Evolutionary conservation across 2,888 invertebrate species (phyloP).

Genomic region (Phyllotreta striolata): DNA sequence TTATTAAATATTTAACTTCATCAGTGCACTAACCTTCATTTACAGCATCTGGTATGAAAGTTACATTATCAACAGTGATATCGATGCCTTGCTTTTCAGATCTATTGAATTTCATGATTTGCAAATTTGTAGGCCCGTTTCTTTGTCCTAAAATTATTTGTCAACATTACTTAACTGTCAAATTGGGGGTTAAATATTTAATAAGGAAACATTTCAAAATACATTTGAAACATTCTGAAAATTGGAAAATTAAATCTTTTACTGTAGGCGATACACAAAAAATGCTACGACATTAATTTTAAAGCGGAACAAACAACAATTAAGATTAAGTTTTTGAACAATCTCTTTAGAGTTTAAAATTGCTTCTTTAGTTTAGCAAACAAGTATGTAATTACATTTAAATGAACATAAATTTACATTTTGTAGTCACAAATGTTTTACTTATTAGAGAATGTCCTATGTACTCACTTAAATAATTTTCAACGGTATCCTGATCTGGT

Average conservation of each 20-base stretch:
- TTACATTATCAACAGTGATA: conserved; percentile 62
- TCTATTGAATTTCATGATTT: conserved; percentile 59
- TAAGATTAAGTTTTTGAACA: too few relatives aligned
- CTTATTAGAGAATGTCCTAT: not conserved
- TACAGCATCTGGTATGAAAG: conserved; percentile 53
- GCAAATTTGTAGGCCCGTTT: conserved; percentile 55
- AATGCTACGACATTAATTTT: too few relatives aligned
- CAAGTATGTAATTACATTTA: too few relatives aligned
- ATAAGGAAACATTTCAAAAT: too few relatives aligned
- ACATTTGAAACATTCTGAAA: too few relatives aligned
- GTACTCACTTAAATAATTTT: conserved; percentile 79
- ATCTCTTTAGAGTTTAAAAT: too few relatives aligned
- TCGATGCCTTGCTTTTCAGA: conserved; percentile 57
- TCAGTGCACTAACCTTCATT: conserved; percentile 37
- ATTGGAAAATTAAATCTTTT: not conserved
- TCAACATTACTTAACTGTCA: not conserved
- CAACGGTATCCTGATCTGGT: conserved; percentile 81
- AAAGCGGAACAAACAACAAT: too few relatives aligned
- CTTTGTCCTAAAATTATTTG: conserved; percentile 50
- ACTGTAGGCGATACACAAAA: too few relatives aligned
- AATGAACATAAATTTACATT: too few relatives aligned
- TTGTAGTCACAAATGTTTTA: not conserved
- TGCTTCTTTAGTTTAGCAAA: too few relatives aligned
- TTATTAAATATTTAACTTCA: not conserved
- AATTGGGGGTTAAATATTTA: too few relatives aligned